Evolutionary conservation across 2,113 vertebrate species (phyloP), one percentile per base, ranked within the genome.

Genomic region (human (Homo sapiens)): DNA sequence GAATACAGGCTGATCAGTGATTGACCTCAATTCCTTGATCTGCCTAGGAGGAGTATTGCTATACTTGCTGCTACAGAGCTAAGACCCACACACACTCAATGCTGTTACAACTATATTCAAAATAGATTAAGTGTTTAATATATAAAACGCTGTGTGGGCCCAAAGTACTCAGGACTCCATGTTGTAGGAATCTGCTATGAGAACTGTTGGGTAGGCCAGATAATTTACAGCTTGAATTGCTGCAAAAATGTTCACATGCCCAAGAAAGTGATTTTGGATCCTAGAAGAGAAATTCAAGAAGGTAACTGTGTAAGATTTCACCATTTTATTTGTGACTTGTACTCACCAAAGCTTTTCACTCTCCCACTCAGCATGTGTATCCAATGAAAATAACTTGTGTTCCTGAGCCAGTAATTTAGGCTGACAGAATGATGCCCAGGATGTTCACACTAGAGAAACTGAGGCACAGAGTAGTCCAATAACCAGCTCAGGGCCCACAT

Each of bases 1-100:
- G 95, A 95, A 90, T 93, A 85, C 43, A 93, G 96, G 97, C 92
- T 98, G 86, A 97, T 96, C 75, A 96, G 96, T 79, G 88, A 85
- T 40, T 97, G 97, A 98, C 97, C 93, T 98, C 35, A 78, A 96
- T 93, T 97, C 93, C 94, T 96, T 90, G 4, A 97, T 97, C 73
- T 92, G 95, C 93, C 94, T 94, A 82, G 64, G 40, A 83, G 38
- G 76, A 97, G 85, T 12, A 93, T 2, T 91, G 96, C 94, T 97
- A 94, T 94, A 78, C 97, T 95, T 79, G 84, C 72, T 93, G 97
- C 92, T 0, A 0, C 32, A 72, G 76, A 97, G 95, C 96, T 93
- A 95, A 97, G 98, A 86, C 0, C 66, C 4, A 79, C 12, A 64
- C 66, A 78, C 5, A 89, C 87, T 94, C 55, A 95, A 0, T 0